Evolutionary conservation across 2,113 vertebrate species (phyloP).

Genomic region (Edolisoma coerulescens): DNA sequence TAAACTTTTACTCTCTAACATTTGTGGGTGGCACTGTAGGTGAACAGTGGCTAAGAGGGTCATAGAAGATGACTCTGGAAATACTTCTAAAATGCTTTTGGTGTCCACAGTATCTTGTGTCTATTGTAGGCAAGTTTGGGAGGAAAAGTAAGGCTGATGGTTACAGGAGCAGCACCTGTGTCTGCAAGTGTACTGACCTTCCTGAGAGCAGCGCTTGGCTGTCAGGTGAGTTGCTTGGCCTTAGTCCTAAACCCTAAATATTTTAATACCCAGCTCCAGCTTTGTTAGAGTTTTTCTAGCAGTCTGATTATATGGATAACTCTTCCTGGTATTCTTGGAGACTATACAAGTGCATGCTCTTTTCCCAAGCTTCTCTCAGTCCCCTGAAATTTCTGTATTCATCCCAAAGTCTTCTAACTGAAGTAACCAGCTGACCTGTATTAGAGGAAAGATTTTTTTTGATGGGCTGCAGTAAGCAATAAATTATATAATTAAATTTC

Average conservation of each 20-base stretch:
- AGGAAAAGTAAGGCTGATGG: slow-evolving; percentile 87
- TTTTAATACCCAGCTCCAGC: not conserved
- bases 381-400: not conserved
- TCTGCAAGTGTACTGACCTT: slow-evolving; percentile 91
- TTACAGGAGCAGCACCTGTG: slow-evolving; percentile 94
- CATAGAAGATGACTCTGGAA: not conserved
- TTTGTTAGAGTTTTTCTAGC: not conserved
- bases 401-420: not conserved
- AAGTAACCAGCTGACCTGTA: not conserved
- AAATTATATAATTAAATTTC: not conserved
- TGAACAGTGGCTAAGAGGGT: not conserved
- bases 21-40: not conserved
- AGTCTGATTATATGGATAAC: not conserved
- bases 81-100: not conserved
- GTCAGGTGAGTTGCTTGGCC: slow-evolving; percentile 83
- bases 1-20: not conserved
- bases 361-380: not conserved
- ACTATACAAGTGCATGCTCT: not conserved
- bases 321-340: not conserved
- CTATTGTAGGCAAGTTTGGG: slow-evolving; percentile 86
- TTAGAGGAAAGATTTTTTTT: not conserved
- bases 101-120: slow-evolving; percentile 18
- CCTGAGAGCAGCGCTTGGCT: slow-evolving; percentile 89
- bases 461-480: not conserved
- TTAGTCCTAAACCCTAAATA: not conserved